Evolutionary conservation across 2,113 vertebrate genomes (phyloP), one percentile per base, ranked within the genome.

Genomic region (Gallinago jamesoni): DNA sequence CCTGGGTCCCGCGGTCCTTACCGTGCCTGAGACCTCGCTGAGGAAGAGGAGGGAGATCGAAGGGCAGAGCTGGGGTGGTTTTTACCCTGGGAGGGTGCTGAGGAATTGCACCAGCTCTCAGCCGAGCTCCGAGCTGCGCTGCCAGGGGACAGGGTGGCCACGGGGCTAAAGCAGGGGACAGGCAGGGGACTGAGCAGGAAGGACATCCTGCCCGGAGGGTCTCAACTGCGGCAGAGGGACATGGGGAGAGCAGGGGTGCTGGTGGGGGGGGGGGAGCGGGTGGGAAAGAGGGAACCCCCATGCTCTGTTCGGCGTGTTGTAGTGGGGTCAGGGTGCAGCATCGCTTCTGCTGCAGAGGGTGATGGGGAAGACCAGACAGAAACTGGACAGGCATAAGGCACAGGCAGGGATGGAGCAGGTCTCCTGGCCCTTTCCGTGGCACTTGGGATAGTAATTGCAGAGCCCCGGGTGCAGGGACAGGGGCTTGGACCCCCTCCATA

Each of bases 221-320:
- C 30, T 69, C 33, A 12, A 37, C 30, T 14, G 50, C 21, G 33
- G 27, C 27, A 85, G 10, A 50, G 18, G 25, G 25, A 6, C 28
- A 8, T 16, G 52, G 7, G 23, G 14, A 80, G 5, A 1, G 2
- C 0, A 2, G 14, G 8, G 15, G 0, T 64, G 55, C 19, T 50
- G 76, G 8, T 17, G 12, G 12, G 8, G 17, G 18, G 12, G 28
- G 8, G 39, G 7, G n/a, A n/a, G 28, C 17, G 43, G 47, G 47
- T 45, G 6, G 14, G 3, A 35, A 7, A 2, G 16, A 16, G n/a
- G 23, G 31, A 41, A 74, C 3, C 33, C 17, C 60, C 35, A 2
- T 2, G 4, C 10, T 12, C 69, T 2, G 2, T 37, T 59, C 8
- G 6, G 4, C 4, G 2, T 12, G 37, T 13, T 72, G 1, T 0